A percentile compares a stretch with the other conserved stretches of the same genome.
These are phyloP conservation scores for Falco punctatus DNA, from an alignment of 2,113 vertebrate genomes.

Conservation along the genomic window DNA sequence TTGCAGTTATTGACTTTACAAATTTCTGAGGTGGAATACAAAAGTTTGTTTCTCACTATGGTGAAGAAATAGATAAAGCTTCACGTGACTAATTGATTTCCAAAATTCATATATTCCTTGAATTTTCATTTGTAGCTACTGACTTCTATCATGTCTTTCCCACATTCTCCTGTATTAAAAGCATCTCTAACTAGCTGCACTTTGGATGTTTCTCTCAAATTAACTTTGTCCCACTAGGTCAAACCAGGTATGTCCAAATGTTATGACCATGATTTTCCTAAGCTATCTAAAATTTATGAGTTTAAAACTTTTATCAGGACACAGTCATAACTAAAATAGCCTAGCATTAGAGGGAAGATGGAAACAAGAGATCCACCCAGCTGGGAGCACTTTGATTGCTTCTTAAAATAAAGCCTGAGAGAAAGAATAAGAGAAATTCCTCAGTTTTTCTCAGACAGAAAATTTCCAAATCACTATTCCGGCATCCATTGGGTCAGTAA, in stretches of 20 bases:
- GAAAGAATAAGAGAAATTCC: slow-evolving; percentile 25
- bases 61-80: neutral
- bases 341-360: neutral
- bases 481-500: neutral
- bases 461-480: slow-evolving; percentile 41
- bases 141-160: neutral
- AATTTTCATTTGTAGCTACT: neutral
- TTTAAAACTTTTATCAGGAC: slow-evolving; percentile 6
- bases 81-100: neutral
- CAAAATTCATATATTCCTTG: neutral
- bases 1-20: neutral
- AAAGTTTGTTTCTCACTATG: neutral
- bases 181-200: neutral
- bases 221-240: neutral
- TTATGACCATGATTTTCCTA: neutral
- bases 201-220: neutral
- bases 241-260: neutral
- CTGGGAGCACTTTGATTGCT: slow-evolving; percentile 39
- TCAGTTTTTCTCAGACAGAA: slow-evolving; percentile 26
- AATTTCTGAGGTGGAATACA: neutral
- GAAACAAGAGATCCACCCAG: slow-evolving; percentile 40
- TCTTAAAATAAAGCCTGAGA: slow-evolving; percentile 48
- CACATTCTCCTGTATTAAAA: neutral
- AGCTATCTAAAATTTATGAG: neutral
- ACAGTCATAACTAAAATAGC: slow-evolving; percentile 13